Evolutionary conservation across 2,113 vertebrate genomes (phyloP), one percentile per base, ranked within the genome.

Genomic region (Taurulus bubalis): DNA sequence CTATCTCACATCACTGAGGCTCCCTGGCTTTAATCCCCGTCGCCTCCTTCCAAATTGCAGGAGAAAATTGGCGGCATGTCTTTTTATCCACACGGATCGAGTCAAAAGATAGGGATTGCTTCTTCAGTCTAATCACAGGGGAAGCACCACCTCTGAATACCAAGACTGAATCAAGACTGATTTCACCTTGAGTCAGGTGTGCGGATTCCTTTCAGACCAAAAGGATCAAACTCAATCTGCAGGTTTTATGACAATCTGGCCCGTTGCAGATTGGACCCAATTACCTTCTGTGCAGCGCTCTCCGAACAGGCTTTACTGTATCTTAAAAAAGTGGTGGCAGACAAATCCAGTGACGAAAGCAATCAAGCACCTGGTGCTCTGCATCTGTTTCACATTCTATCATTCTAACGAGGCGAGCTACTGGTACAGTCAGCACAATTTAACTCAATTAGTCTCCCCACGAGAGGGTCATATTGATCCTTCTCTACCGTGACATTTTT

Each of bases 371-470:
- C n/a, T 6, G 16, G 34, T 70, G 66, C 56, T 73, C 42, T 22
- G 6, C 38, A n/a, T 24, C 51, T 24, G 59, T 34, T 34, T 63
- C 9, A 16, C 49, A 71, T 77, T 84, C 74, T 65, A 75, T 75
- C 70, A 36, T 58, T 24, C 3, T 59, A 84, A 91, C 62, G 74
- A 88, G 77, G 14, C 1, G 12, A 65, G 65, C 62, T 77, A 53
- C 74, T 67, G 70, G 20, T 79, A 38, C 42, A 68, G 83, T 88
- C 85, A 90, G 86, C 89, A 86, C 77, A 80, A 82, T 83, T 64
- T 64, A 62, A 65, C 75, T 65, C 60, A 85, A 73, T 89, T 80
- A 76, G 45, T 77, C 64, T 64, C 58, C 22, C 70, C 34, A 34
- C 36, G 68, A 80, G 59, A 62, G 47, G 28, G 22, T 11, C 47